phyloP scores from a whole-genome alignment of 2,797 vertebrate genomes.

The Enteromius afrohamiltoni region DNA sequence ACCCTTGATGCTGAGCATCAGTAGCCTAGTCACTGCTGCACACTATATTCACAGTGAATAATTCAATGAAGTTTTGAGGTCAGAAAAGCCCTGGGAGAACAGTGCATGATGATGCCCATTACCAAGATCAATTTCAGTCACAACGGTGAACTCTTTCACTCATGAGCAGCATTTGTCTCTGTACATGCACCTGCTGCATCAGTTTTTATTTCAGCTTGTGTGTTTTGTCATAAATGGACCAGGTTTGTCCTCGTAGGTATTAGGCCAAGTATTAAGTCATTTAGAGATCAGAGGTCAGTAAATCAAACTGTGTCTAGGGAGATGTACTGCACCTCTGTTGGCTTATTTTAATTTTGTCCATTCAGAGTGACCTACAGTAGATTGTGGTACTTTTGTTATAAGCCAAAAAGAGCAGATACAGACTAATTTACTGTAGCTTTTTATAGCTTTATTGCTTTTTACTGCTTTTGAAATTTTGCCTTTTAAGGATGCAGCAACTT shows the following conservation, averaged over 20 bases:
- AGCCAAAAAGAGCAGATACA: neutral
- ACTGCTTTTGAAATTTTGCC: neutral
- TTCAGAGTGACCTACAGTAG: neutral
- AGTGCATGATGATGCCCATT: conserved; percentile 16
- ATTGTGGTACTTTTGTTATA: neutral
- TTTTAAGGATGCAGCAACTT: neutral
- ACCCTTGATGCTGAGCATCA: neutral
- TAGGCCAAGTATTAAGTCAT: neutral
- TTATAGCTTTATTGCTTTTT: no score
- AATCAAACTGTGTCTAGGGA: neutral
- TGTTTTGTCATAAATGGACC: conserved; percentile 4
- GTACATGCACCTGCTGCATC: neutral
- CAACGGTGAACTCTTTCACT: conserved; percentile 3
- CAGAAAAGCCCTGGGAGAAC: conserved; percentile 30
- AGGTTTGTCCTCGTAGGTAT: neutral
- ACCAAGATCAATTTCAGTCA: conserved; percentile 34
- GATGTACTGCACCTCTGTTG: neutral
- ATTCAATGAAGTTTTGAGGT: conserved; percentile 26
- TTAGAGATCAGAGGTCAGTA: neutral
- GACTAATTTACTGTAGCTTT: neutral
- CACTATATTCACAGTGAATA: conserved; percentile 7
- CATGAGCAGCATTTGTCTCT: neutral
- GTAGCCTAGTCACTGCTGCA: neutral
- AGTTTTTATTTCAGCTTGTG: neutral
- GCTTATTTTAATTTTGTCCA: neutral